Base-by-base conservation (phyloP, 2,888 invertebrate species). In the Bellardia bayeri region DNA sequence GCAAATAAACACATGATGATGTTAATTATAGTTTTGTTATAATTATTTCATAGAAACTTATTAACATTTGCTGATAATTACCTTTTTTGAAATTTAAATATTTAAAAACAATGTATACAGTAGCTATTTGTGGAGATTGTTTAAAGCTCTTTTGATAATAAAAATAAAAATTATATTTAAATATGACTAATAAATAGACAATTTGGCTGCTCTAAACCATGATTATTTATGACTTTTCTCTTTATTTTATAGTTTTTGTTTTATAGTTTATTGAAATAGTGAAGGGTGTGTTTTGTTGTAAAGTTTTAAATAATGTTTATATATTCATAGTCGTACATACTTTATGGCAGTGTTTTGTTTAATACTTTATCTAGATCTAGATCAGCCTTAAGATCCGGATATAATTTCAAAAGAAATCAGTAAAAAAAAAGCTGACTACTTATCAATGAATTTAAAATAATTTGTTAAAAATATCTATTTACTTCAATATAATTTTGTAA, bases 281-380 rank as follows among this genome's bases (percentile, higher is more conserved):
- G 78, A 83, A 83, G 63, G 83, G 71, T 64, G 76, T 78, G 71
- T 78, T 83, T 66, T 45, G 16, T 0, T 75, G 5, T 56, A 45
- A 74, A 33, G 16, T 66, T 56, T 16, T 56, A 23, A 66, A 45
- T 3, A 40, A 23, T 64, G 13, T 42, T 56, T 64, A 45, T 40
- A 51, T 49, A 7, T 14, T 42, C 37, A 2, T 49, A 7, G 40
- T 42, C 16, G 37, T 78, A 51, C 37, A 37, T 37, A 13, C 3
- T 11, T 51, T 51, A 23, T 69, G 68, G 49, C 33, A 37, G 49
- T 51, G 51, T 71, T 51, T 63, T 58, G n/a, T 71, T 75, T 51
- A 45, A 68, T 72, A 37, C 49, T 68, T 81, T 7, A 72, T 4
- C 37, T 74, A 58, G 61, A 68, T 23, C 1, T 23, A 23, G 23